Evolutionary conservation across 2,113 vertebrate species (phyloP).

Genomic region (Phocoena sinus): DNA sequence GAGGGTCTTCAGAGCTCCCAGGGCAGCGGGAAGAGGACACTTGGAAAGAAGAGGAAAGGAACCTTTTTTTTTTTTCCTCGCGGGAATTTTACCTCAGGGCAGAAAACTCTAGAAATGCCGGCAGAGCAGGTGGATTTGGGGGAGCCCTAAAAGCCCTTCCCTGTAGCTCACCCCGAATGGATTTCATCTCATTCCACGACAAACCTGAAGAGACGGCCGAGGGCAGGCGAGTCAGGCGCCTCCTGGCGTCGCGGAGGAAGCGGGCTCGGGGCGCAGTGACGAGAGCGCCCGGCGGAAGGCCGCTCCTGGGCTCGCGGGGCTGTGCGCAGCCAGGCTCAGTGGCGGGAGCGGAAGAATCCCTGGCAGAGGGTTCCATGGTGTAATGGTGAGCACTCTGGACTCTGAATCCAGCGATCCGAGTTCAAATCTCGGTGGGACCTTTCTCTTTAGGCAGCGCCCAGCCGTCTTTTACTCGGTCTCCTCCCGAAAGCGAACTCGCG

Average conservation of each 20-base stretch:
- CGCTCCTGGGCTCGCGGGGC: accelerated
- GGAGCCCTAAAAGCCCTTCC: too few relatives aligned
- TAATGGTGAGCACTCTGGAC: background rate
- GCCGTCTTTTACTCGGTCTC: too few relatives aligned
- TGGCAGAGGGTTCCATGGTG: background rate
- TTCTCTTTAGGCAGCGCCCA: accelerated
- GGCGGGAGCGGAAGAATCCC: accelerated
- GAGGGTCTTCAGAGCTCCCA: background rate
- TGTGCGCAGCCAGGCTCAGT: background rate
- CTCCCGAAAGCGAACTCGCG: too few relatives aligned
- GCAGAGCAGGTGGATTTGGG: background rate
- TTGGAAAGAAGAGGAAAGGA: background rate
- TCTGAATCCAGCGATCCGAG: background rate
- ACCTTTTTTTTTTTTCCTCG: background rate
- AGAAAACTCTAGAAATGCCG: background rate
- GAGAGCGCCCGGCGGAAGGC: background rate
- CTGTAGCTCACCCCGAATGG: background rate
- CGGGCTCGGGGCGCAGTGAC: accelerated
- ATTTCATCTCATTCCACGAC: background rate
- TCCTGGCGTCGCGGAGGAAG: too few relatives aligned
- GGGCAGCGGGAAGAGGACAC: background rate
- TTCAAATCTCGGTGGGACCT: background rate
- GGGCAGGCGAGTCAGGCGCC: background rate
- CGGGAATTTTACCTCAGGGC: too few relatives aligned
- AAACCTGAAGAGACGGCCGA: too few relatives aligned